Base-by-base conservation (phyloP, 1,140 invertebrate genomes). In the Halesus radiatus region DNA sequence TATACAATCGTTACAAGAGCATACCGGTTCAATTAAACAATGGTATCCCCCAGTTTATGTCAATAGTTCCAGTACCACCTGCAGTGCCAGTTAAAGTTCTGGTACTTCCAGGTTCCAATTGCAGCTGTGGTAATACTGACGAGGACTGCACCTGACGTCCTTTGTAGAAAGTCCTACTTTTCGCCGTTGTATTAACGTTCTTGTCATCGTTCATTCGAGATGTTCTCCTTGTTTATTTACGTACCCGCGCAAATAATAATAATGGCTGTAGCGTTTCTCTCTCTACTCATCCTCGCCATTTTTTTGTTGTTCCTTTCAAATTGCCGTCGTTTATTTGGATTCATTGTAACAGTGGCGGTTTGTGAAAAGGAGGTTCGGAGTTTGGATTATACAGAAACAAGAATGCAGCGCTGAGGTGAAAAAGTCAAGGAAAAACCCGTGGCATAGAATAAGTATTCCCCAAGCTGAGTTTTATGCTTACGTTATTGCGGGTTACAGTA, bases 171-270 rank as follows among this genome's bases (percentile, higher is more conserved):
- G 64, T 50, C 32, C 62, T 68, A 16, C 74, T 52, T 70, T 78
- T 78, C 76, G 54, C 50, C 76, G 62, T 78, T 78, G 29, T 78
- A 53, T 78, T 68, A 53, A 70, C 76, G 76, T 53, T 66, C 50
- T 18, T 68, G 76, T 78, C 76, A 78, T 78, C 76, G 62, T 66
- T 78, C 68, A 78, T 70, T 78, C 62, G 76, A 64, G 76, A 68
- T 78, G 64, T 66, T 78, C 50, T 68, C 64, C 76, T 45, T 10
- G 37, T 78, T 70, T 78, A 78, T 70, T 78, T 78, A 75, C 32
- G 29, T 75, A 78, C 76, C 76, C 54, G 76, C 22, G 64, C 64
- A 66, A 70, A 78, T 56, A 66, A 78, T 77, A 76, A 62, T 76
- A 76, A 76, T 76, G 50, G 76, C 76, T n/a, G 37, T 10, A 45